Evolutionary conservation across 2,888 invertebrate genomes (phyloP), one percentile per base, ranked within the genome.

Genomic region (Lordiphosa fenestrarum): DNA sequence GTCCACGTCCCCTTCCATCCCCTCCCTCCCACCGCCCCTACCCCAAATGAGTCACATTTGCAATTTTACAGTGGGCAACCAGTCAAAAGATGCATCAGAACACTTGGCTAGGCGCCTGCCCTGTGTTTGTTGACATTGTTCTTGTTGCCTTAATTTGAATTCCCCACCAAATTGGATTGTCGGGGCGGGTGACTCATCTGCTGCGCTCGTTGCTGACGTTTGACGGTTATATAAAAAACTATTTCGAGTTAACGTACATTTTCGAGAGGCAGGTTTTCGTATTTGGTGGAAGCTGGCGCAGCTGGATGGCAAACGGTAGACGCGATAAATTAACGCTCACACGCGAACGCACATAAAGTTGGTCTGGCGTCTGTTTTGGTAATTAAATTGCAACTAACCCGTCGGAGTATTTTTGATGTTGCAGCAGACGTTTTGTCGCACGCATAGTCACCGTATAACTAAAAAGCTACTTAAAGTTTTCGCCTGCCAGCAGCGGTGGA

Each of bases 101-200:
- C 73, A 75, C 66, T 77, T 77, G 76, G 76, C 76, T 83, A 75
- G 73, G 68, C 83, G 84, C 83, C 84, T 77, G 83, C 83, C 39
- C 33, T 66, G 56, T 73, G 74, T 80, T 77, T 77, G 83, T 77
- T 77, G 84, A 83, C 66, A 70, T 66, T 75, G 66, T 80, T 77
- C 61, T 56, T 69, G 74, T 42, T 61, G 46, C 23, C 40, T 59
- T 57, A 33, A 50, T 50, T 40, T 55, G 21, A 55, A 49, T 40
- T 37, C 36, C 30, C 33, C 46, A 40, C 49, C 44, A 54, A 21
- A 36, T 42, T 13, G 47, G 56, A 30, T 23, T n/a, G 33, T 15
- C 50, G 19, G 39, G 12, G 50, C 21, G 33, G 33, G 39, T 59
- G 63, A 63, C 50, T 65, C 65, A 65, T 65, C 56, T 30, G 30